Evolutionary conservation across 1,140 invertebrate genomes (phyloP).

Genomic region (Telenomus remus): DNA sequence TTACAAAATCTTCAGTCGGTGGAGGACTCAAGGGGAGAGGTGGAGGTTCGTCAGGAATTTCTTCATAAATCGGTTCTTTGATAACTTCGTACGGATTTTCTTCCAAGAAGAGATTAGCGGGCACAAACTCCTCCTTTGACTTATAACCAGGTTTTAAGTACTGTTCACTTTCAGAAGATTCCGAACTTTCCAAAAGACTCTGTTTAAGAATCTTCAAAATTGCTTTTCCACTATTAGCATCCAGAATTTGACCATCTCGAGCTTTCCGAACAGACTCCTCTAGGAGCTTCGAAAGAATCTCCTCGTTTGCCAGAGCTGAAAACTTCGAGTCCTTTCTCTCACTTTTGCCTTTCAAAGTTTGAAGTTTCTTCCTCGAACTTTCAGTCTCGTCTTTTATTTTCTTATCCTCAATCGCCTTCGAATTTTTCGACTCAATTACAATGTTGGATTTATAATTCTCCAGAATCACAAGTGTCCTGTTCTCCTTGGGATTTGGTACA

Average conservation of each 20-base stretch:
- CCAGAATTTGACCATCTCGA: slow-evolving; percentile 68
- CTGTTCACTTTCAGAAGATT: slow-evolving; percentile 64
- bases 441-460: slow-evolving; percentile 73
- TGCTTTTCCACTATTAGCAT: slow-evolving; percentile 69
- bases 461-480: slow-evolving; percentile 71
- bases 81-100: slow-evolving; percentile 87
- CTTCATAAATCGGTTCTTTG: slow-evolving; percentile 91
- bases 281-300: slow-evolving; percentile 69
- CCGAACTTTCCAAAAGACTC: slow-evolving; percentile 67
- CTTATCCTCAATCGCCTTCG: slow-evolving; percentile 5
- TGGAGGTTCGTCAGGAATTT: slow-evolving; percentile 87
- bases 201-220: slow-evolving; percentile 72
- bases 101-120: slow-evolving; percentile 74
- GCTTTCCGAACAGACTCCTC: slow-evolving; percentile 72
- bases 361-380: slow-evolving; percentile 9
- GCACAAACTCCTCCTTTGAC: slow-evolving; percentile 67
- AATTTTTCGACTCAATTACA: slow-evolving; percentile 62
- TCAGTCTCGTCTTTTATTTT: not conserved
- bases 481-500: slow-evolving; percentile 65
- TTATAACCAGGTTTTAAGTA: slow-evolving; percentile 70
- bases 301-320: slow-evolving; percentile 64
- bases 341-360: slow-evolving; percentile 26
- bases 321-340: slow-evolving; percentile 25
- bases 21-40: slow-evolving; percentile 85
- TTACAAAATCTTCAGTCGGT: slow-evolving; percentile 73